Evolutionary conservation across 2,797 vertebrate genomes (phyloP), one percentile per base, ranked within the genome.

Genomic region (Staurois parvus): DNA sequence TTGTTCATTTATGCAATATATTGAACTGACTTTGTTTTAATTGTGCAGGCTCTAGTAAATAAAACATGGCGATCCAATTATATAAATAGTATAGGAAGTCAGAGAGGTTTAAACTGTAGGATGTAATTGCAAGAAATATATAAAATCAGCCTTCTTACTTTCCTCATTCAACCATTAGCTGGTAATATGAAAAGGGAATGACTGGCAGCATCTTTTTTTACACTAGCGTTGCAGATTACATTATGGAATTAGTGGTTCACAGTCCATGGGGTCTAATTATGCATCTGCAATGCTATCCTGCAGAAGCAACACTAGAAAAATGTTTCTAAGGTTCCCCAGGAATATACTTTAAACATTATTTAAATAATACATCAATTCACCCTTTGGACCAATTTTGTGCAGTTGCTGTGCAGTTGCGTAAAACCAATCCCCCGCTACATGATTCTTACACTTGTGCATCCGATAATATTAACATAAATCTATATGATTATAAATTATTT

Each of bases 41-140:
- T 85, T 85, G 77, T 80, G 70, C 8, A 70, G 26, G 69, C 72
- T 72, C 59, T 34, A 72, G 78, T 85, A 52, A 81, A 85, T 85
- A 80, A 85, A 85, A 85, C 77, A 85, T 75, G 72, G 52, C 75
- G 59, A 79, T 85, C 69, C 78, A 85, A 84, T 84, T 81, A 81
- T 72, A 81, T 72, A 72, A 81, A 81, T 72, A 72, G 68, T 72
- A 19, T 32, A n/a, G 68, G 74, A 83, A 66, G 26, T 83, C n/a
- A 29, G 28, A 72, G n/a, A 72, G 13, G 45, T 72, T 59, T 81
- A 81, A 83, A 62, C 32, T 74, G 34, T 34, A 45, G 11, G 19
- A 19, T 34, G 17, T 82, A 82, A 83, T 76, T 48, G 81, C 74
- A 64, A 83, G 37, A 83, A 52, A 34, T n/a, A n/a, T n/a, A n/a